Conservation (phyloP, 1,140 invertebrate genomes). For the Procambarus clarkii region DNA sequence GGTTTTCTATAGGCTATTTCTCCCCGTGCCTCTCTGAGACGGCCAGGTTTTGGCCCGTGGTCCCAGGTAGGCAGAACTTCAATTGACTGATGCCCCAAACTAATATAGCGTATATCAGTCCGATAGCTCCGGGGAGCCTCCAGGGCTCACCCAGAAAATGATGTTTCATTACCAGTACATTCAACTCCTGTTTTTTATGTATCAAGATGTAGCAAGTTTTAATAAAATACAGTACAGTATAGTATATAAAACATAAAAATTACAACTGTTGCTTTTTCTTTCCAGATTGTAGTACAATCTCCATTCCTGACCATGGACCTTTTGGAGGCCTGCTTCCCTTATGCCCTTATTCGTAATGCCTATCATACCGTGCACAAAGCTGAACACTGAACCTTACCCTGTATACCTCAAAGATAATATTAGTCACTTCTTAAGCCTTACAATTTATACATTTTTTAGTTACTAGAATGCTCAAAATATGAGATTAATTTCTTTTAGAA, state of each 20-base stretch:
- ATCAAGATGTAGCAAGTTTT: too few relatives aligned
- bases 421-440: not conserved
- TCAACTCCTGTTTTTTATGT: too few relatives aligned
- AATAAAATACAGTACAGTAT: too few relatives aligned
- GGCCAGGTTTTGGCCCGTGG: too few relatives aligned
- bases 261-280: conserved; percentile 50
- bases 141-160: too few relatives aligned
- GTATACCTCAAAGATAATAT: not conserved
- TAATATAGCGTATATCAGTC: too few relatives aligned
- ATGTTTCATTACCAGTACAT: too few relatives aligned
- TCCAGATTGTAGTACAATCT: conserved; percentile 95
- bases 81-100: too few relatives aligned
- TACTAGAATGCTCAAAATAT: not conserved
- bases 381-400: conserved; percentile 46
- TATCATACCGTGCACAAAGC: conserved; percentile 95
- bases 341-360: conserved; percentile 95
- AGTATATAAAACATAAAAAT: not conserved
- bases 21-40: too few relatives aligned
- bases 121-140: too few relatives aligned
- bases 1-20: too few relatives aligned
- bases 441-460: not conserved
- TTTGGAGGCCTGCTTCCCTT: conserved; percentile 97
- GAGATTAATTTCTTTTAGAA: not conserved
- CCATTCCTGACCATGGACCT: conserved; percentile 98
- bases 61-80: too few relatives aligned